Evolutionary conservation across 2,797 vertebrate genomes (phyloP), one percentile per base, ranked within the genome.

Genomic region (Macropus fuliginosus): DNA sequence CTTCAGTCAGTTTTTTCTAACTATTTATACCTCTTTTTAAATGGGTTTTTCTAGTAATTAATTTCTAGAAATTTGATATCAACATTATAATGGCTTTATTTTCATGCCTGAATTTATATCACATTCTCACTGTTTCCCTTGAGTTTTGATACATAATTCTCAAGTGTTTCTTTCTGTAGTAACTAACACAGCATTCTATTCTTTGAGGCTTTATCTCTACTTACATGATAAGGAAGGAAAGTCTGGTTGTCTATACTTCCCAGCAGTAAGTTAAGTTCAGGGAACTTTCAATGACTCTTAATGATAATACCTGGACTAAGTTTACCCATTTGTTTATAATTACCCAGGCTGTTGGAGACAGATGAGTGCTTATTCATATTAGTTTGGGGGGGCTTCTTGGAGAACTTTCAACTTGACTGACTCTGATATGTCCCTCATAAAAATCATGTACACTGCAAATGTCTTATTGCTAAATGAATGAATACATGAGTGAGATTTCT

Each of bases 31-130:
- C 27, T 94, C 31, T 5, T 91, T 1, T 87, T n/a, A 96, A 55
- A 55, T 93, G 46, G 28, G 0, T 95, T 56, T 95, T 98, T 97
- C 87, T 94, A 8, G 24, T 66, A 90, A 31, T 16, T 31, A 74
- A 55, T 92, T 81, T 55, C 40, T 34, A 91, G 55, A 92, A 92
- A 91, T 13, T 21, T 55, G 56, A 18, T 56, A 50, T 57, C 13
- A 46, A 12, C 24, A 29, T 50, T 57, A 14, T 46, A 50, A 92
- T 57, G n/a, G 16, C 4, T 92, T 57, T 56, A 56, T 57, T 59
- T 27, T 50, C 27, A 50, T 59, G 4, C 40, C 40, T 92, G 46
- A 57, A 55, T 91, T 55, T 91, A 34, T 91, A 55, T 91, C 14
- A 91, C 31, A 55, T 81, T 81, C 21, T 40, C 18, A 81, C n/a